A percentile compares a stretch with the other conserved stretches of the same genome.
Evolutionary conservation across 2,797 vertebrate species (phyloP).

Genomic region (Rhinella marina): DNA sequence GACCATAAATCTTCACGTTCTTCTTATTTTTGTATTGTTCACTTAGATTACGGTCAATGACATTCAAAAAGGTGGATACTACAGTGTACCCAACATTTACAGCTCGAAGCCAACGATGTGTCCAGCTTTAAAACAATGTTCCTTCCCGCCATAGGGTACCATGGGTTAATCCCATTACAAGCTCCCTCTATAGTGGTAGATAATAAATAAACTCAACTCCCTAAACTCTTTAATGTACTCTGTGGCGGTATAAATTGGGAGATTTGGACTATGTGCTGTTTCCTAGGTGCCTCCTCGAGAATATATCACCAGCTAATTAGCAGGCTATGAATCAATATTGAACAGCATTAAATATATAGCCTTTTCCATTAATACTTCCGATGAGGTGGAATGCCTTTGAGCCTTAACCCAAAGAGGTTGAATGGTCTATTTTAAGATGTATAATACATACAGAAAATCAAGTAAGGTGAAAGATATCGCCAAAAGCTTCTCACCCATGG

Average conservation of each 20-base stretch:
- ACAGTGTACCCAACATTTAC: not conserved
- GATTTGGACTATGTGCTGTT: slow-evolving; percentile 10
- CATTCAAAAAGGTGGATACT: not conserved
- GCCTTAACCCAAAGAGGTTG: slow-evolving; percentile 6
- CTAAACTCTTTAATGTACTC: slow-evolving; percentile 51
- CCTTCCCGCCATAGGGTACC: slow-evolving; percentile 1
- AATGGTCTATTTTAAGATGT: not conserved
- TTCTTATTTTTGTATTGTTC: not conserved
- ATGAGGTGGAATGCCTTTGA: not conserved
- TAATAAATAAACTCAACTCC: slow-evolving; percentile 50
- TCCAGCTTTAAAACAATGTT: not conserved
- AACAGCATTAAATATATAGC: slow-evolving; percentile 28
- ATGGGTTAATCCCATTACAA: slow-evolving; percentile 48
- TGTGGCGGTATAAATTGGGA: slow-evolving; percentile 31
- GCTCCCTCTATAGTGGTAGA: slow-evolving; percentile 39
- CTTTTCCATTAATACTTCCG: not conserved
- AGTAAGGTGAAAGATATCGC: slow-evolving; percentile 4
- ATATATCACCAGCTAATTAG: slow-evolving; percentile 51
- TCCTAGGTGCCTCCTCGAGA: slow-evolving; percentile 16
- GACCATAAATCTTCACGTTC: not conserved
- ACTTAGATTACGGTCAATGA: not conserved
- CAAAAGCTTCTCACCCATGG: slow-evolving; percentile 29
- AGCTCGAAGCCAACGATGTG: not conserved
- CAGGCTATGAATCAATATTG: slow-evolving; percentile 31
- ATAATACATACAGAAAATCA: not conserved